These are phyloP conservation scores for Melieria crassipennis DNA, from an alignment of 2,888 invertebrate species.

Conservation along the genomic window DNA sequence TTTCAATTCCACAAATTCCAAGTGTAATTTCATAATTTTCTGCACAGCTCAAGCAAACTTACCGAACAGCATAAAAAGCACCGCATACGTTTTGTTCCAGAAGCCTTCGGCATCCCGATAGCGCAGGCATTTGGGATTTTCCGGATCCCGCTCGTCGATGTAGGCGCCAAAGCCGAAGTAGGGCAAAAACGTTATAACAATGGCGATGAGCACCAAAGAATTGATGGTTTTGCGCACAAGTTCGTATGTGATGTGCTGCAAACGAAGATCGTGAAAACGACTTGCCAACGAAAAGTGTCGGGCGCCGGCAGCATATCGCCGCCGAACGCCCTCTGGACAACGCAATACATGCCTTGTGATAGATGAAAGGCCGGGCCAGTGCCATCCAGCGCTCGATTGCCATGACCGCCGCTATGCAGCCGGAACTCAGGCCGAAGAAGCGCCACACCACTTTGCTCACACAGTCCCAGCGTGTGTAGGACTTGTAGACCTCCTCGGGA, in stretches of 20 bases:
- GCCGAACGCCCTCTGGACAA: no score
- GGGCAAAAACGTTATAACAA: slow-evolving; percentile 79
- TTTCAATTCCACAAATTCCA: no score
- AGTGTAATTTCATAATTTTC: no score
- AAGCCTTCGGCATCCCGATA: slow-evolving; percentile 76
- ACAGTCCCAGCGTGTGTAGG: slow-evolving; percentile 61
- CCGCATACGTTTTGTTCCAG: slow-evolving; percentile 78
- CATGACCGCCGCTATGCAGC: slow-evolving; percentile 89
- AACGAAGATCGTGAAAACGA: not conserved
- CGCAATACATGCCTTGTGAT: slow-evolving; percentile 77
- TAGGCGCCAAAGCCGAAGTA: slow-evolving; percentile 79
- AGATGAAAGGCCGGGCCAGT: slow-evolving; percentile 85
- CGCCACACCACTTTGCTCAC: slow-evolving; percentile 75
- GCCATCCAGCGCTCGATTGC: slow-evolving; percentile 88
- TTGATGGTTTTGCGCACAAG: slow-evolving; percentile 77
- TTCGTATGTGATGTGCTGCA: slow-evolving; percentile 83
- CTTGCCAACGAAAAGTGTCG: not conserved
- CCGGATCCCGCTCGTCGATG: slow-evolving; percentile 67
- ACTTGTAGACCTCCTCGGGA: slow-evolving; percentile 53
- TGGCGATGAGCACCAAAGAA: slow-evolving; percentile 75
- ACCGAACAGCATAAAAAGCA: slow-evolving; percentile 82
- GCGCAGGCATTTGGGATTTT: slow-evolving; percentile 70
- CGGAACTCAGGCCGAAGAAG: slow-evolving; percentile 86
- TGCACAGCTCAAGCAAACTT: slow-evolving; percentile 52
- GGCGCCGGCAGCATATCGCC: no score